These are phyloP conservation scores for Pogonomyrmex californicus DNA, from an alignment of 1,140 invertebrate genomes.

Conservation along the genomic window DNA sequence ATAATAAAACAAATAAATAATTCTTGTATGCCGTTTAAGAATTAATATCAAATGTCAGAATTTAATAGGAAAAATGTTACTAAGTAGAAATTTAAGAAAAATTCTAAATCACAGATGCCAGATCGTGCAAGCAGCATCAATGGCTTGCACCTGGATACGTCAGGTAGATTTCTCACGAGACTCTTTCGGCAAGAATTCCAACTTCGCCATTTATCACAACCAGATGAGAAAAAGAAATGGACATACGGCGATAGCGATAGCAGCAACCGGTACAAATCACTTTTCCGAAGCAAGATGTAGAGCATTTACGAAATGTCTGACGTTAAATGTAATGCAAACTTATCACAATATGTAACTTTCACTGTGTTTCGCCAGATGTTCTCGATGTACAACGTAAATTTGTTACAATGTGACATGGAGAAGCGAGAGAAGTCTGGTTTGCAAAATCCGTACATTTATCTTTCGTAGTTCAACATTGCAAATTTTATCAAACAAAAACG, in stretches of 20 bases:
- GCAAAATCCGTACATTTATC: background rate
- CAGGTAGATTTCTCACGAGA: conserved; percentile 57
- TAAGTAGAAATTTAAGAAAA: background rate
- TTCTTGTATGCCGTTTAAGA: background rate
- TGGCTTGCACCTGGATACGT: conserved; percentile 61
- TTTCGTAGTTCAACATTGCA: background rate
- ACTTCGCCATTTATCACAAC: conserved; percentile 58
- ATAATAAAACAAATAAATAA: background rate
- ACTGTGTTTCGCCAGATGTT: background rate
- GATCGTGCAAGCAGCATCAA: background rate
- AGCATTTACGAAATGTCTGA: background rate
- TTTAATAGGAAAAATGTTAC: background rate
- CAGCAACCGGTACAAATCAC: background rate
- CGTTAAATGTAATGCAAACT: conserved; percentile 35
- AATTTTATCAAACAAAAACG: background rate
- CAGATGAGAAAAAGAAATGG: conserved; percentile 31
- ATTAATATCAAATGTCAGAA: background rate
- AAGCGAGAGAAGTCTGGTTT: background rate
- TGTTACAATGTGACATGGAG: background rate
- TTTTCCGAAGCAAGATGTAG: background rate
- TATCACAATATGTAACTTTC: background rate
- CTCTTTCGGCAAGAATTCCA: conserved; percentile 38
- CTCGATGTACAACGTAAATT: background rate
- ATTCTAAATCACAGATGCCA: background rate
- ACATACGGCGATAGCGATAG: background rate